Conservation (phyloP, 2,113 vertebrate genomes). For the Eclectus roratus region DNA sequence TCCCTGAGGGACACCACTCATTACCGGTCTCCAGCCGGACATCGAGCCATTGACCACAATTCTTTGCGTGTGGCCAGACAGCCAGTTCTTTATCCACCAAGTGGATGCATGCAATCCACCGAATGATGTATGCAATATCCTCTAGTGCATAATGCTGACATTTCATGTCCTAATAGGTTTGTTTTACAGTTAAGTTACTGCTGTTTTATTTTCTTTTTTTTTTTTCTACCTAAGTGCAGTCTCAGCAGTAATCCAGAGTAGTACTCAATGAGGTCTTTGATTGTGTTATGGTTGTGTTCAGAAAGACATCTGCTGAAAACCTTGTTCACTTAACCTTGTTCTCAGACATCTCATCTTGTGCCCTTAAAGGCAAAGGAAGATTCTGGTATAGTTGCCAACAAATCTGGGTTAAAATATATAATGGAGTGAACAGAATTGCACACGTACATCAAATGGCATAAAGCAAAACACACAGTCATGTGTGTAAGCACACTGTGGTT, state of each 20-base stretch:
- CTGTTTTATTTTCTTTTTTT: background rate
- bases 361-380: background rate
- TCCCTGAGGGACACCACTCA: too few species aligned
- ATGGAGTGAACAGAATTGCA: background rate
- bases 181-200: background rate
- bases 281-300: background rate
- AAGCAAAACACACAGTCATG: background rate
- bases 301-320: background rate
- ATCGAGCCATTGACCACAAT: too few species aligned
- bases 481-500: background rate
- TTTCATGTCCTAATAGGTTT: background rate
- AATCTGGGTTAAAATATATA: background rate
- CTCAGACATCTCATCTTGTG: background rate
- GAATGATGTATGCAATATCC: background rate
- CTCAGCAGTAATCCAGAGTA: background rate
- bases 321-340: background rate
- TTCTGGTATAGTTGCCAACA: background rate
- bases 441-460: background rate
- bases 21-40: too few species aligned
- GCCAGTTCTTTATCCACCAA: too few species aligned
- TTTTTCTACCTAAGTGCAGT: background rate
- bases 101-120: too few species aligned
- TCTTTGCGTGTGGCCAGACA: too few species aligned
- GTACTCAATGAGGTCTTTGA: background rate
- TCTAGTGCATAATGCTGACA: background rate